Evolutionary conservation across 2,113 vertebrate genomes (phyloP).

Genomic region (Dipodomys stephensi): DNA sequence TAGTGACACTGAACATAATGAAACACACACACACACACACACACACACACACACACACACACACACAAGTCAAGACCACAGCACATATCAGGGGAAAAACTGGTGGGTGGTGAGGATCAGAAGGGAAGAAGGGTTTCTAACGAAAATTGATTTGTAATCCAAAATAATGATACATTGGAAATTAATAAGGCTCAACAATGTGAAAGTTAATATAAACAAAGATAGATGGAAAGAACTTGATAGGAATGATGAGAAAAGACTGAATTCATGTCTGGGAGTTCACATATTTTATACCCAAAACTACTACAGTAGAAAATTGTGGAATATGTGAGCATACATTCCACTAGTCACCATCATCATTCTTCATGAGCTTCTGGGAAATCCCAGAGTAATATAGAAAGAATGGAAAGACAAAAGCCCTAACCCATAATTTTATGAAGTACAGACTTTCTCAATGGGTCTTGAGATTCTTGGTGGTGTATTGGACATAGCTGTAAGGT

Average conservation of each 20-base stretch:
- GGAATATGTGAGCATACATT: background rate
- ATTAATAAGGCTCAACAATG: background rate
- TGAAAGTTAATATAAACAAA: slow-evolving; percentile 6
- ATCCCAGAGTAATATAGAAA: background rate
- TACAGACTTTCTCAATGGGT: background rate
- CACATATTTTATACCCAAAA: background rate
- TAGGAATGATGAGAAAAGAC: background rate
- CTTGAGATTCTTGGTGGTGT: background rate
- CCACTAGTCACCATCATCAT: background rate
- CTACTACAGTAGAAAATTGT: background rate
- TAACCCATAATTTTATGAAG: background rate
- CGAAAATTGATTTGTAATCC: slow-evolving; percentile 30
- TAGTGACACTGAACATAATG: background rate
- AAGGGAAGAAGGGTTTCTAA: background rate
- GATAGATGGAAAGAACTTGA: background rate
- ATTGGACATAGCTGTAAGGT: too few relatives aligned
- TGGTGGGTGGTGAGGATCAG: too few relatives aligned
- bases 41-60: too few relatives aligned
- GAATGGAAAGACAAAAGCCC: background rate
- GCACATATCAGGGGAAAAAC: background rate
- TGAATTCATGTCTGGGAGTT: background rate
- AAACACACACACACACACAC: too few relatives aligned
- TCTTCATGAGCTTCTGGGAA: background rate
- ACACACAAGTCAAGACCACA: background rate
- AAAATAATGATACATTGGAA: background rate